phyloP scores from a whole-genome alignment of 2,888 invertebrate species.

The Eristalis arbustorum region DNA sequence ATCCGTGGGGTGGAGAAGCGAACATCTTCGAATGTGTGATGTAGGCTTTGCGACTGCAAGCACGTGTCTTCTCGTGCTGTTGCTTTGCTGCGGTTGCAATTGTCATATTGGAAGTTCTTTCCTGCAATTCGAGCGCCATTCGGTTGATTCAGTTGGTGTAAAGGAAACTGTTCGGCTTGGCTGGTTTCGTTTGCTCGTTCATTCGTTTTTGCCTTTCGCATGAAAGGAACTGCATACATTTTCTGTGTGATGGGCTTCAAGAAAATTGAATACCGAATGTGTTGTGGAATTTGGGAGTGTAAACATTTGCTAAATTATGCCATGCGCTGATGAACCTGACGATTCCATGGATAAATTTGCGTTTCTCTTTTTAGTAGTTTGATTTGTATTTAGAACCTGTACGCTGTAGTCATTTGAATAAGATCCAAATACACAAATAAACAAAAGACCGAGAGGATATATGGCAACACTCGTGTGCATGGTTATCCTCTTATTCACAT shows the following conservation, averaged over 20 bases:
- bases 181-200: not conserved
- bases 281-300: not conserved
- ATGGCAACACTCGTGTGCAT: not conserved
- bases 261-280: not conserved
- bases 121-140: not conserved
- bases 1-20: slow-evolving; percentile 9
- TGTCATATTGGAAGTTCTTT: not conserved
- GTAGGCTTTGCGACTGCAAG: not conserved
- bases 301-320: too few relatives aligned
- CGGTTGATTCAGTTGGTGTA: not conserved
- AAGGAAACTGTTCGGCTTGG: not conserved
- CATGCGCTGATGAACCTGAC: too few relatives aligned
- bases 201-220: not conserved
- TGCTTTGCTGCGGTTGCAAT: not conserved
- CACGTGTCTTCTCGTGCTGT: not conserved
- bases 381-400: too few relatives aligned
- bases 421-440: too few relatives aligned
- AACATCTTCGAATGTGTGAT: slow-evolving; percentile 8
- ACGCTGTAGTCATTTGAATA: too few relatives aligned
- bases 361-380: too few relatives aligned
- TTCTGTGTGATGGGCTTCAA: not conserved
- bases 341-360: too few relatives aligned
- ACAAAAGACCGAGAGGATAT: too few relatives aligned
- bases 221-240: not conserved
- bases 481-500: too few relatives aligned